Base-by-base conservation (phyloP, 2,888 invertebrate genomes). In the Adineta ricciae region DNA sequence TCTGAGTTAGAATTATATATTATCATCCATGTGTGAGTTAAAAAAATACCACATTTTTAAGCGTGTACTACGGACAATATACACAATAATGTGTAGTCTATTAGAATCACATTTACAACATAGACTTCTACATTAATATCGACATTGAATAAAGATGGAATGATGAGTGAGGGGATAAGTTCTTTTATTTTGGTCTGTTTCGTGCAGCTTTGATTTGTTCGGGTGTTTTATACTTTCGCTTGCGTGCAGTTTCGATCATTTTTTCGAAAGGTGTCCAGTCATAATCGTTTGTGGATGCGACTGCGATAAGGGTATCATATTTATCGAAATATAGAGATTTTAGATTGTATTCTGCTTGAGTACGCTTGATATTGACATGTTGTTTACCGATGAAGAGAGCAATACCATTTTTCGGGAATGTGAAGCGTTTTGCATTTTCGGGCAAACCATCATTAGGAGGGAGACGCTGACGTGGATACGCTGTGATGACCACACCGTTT, bases 301-400 rank as follows among this genome's bases (percentile, higher is more conserved):
- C 73, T 5, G 38, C 73, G 38, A 73, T 73, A 19, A 73, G 73
- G 38, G 2, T 14, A 24, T 73, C 21, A 73, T 73, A 5, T 73
- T 36, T 24, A 73, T 73, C 73, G 38, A 73, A 73, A 73, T 38
- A 73, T 38, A 73, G 73, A 8, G 73, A 73, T 36, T 73, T 73
- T 24, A 73, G 38, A 36, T 73, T 7, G 38, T 73, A 73, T 36
- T 73, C 73, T 38, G 73, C 38, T 73, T 73, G 73, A 24, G 21
- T 73, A 73, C 36, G 73, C 2, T 73, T 73, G 73, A 73, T 73
- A 73, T 73, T 73, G 5, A 21, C 16, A 73, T 38, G 38, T 73
- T 73, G 38, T 73, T 73, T 38, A 73, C 73, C 73, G 36, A 73
- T 73, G 16, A 73, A 73, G 16, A 73, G 73, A 38, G 38, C 73